phyloP scores from a whole-genome alignment of 2,888 invertebrate genomes.

The Troglohyphantes excavatus region DNA sequence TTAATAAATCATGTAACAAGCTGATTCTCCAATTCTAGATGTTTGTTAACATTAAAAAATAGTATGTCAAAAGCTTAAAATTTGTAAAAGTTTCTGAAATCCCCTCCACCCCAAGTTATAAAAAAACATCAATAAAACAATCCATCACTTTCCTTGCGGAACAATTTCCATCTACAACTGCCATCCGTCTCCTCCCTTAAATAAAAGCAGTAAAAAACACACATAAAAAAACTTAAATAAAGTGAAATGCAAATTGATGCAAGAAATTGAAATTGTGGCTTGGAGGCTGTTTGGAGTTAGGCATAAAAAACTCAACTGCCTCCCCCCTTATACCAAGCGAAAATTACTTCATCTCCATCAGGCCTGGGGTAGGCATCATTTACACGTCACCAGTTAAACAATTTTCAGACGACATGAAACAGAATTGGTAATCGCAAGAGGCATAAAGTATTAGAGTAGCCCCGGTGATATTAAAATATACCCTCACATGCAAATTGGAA shows the following conservation, averaged over 20 bases:
- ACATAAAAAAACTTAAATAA: background rate
- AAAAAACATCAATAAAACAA: too few relatives aligned
- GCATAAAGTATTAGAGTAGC: conserved; percentile 25
- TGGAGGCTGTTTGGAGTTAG: conserved; percentile 1
- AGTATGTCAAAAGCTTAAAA: too few relatives aligned
- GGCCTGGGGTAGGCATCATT: conserved; percentile 48
- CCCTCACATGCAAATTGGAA: too few relatives aligned
- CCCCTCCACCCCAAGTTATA: too few relatives aligned
- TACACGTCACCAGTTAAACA: conserved; percentile 60
- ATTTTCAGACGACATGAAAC: conserved; percentile 36
- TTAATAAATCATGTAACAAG: too few relatives aligned
- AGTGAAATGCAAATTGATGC: background rate
- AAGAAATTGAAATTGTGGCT: conserved; percentile 56
- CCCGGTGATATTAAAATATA: too few relatives aligned
- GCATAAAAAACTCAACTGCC: conserved; percentile 13
- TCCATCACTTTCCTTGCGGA: background rate
- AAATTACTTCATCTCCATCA: conserved; percentile 40
- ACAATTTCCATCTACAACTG: background rate
- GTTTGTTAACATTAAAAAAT: too few relatives aligned
- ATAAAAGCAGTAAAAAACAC: background rate
- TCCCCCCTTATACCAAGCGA: conserved; percentile 34
- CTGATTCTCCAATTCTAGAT: too few relatives aligned
- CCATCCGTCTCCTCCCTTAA: background rate
- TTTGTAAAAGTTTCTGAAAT: too few relatives aligned
- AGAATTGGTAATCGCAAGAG: conserved; percentile 15